Evolutionary conservation across 37 sponge, comb jelly and placozoan species (phyloP).

Genomic region (Crambe crambe): DNA sequence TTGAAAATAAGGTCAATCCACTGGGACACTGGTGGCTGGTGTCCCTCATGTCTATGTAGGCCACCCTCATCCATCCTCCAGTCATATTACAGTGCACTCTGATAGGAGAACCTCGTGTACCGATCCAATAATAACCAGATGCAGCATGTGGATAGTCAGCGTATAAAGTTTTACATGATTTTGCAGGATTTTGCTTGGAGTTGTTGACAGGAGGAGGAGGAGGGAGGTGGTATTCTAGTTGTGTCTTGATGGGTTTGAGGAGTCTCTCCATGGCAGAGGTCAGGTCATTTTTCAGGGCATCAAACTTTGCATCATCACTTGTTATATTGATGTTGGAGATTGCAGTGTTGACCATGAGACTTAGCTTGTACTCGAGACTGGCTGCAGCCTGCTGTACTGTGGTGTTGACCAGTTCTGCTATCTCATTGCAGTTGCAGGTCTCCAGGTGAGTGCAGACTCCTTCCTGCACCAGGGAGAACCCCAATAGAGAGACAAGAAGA

Average conservation of each 20-base stretch:
- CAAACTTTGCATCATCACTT: background rate
- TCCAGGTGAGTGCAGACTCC: too few species aligned
- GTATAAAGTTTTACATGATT: background rate
- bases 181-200: background rate
- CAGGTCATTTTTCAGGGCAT: background rate
- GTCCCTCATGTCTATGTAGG: conserved; percentile 1
- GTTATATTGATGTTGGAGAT: background rate
- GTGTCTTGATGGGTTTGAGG: background rate
- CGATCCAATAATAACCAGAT: background rate
- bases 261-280: background rate
- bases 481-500: too few species aligned
- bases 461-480: too few species aligned
- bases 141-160: background rate
- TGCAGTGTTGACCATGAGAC: background rate
- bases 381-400: too few species aligned
- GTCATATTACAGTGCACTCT: conserved; percentile 4
- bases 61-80: conserved; percentile 30
- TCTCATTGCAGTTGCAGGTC: too few species aligned
- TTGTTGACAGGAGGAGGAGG: background rate
- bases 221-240: background rate
- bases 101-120: background rate
- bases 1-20: conserved; percentile 4
- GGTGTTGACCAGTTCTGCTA: too few species aligned
- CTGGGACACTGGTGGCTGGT: conserved; percentile 10
- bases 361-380: too few species aligned